phyloP scores from a whole-genome alignment of 1,140 invertebrate species.

The Drosophila erecta region DNA sequence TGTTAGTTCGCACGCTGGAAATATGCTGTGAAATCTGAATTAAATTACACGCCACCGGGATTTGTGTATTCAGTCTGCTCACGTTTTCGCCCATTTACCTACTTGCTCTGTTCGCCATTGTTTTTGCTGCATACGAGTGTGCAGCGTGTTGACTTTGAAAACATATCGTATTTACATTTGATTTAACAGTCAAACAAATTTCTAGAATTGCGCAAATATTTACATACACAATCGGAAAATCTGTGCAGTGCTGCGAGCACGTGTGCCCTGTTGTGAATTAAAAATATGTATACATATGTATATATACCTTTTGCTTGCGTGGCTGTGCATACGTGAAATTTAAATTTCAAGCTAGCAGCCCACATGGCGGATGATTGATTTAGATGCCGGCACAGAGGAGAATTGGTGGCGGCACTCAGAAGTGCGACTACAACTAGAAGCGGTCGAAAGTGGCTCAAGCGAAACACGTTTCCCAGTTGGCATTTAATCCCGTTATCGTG shows the following conservation, averaged over 20 bases:
- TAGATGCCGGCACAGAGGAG: conserved; percentile 6
- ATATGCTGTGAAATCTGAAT: conserved; percentile 14
- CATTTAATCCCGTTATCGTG: conserved; percentile 59
- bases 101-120: conserved; percentile 7
- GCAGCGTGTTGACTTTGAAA: conserved; percentile 44
- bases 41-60: conserved; percentile 20
- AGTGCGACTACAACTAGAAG: conserved; percentile 3
- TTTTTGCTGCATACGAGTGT: conserved; percentile 34
- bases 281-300: conserved; percentile 36
- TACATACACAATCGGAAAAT: conserved; percentile 50
- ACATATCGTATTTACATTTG: conserved; percentile 57
- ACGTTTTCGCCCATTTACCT: not conserved
- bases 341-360: conserved; percentile 44
- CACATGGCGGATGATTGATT: conserved; percentile 73
- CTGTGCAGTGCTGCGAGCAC: conserved; percentile 23
- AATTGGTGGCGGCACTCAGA: not conserved
- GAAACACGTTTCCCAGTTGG: conserved; percentile 44
- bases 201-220: conserved; percentile 62
- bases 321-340: conserved; percentile 44
- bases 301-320: not conserved
- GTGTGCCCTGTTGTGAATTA: conserved; percentile 31
- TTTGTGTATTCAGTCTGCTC: conserved; percentile 7
- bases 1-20: not conserved
- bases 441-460: conserved; percentile 6
- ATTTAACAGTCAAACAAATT: conserved; percentile 62